phyloP scores from a whole-genome alignment of 2,113 vertebrate species.

The Alosa alosa region DNA sequence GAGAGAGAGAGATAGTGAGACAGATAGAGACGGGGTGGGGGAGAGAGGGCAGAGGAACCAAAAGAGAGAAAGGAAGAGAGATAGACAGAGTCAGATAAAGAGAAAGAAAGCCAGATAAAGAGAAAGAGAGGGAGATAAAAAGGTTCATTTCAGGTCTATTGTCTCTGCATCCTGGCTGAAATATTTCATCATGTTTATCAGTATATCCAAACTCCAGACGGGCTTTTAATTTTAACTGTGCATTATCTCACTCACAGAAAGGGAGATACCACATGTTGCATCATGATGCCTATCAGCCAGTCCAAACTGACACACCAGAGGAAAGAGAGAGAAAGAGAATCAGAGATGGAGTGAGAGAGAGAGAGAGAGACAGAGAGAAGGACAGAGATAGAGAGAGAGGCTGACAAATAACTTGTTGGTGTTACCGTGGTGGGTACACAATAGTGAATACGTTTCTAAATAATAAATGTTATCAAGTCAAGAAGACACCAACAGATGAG shows the following conservation, averaged over 20 bases:
- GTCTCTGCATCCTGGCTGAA: not conserved
- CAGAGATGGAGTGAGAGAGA: not conserved
- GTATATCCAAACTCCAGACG: not conserved
- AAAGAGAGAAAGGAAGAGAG: not conserved
- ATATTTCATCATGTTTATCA: not conserved
- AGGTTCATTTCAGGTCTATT: not conserved
- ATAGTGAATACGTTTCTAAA: not conserved
- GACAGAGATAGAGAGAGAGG: not conserved
- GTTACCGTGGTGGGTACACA: not conserved
- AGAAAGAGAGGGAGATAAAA: not conserved
- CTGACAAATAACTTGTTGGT: not conserved
- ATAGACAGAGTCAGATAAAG: conserved; percentile 16
- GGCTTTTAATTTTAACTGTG: not conserved
- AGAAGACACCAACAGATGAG: not conserved
- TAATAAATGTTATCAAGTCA: not conserved
- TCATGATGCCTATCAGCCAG: not conserved
- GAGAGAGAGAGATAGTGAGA: not conserved
- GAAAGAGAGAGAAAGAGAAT: not conserved
- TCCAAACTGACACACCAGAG: not conserved
- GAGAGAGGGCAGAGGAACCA: not conserved
- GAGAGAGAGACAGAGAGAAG: not conserved
- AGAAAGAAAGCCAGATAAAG: not conserved
- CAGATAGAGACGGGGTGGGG: not conserved
- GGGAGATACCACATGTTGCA: not conserved
- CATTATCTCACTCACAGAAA: not conserved